phyloP scores from a whole-genome alignment of 1,140 invertebrate species.

The Ostrea denselamellosa region DNA sequence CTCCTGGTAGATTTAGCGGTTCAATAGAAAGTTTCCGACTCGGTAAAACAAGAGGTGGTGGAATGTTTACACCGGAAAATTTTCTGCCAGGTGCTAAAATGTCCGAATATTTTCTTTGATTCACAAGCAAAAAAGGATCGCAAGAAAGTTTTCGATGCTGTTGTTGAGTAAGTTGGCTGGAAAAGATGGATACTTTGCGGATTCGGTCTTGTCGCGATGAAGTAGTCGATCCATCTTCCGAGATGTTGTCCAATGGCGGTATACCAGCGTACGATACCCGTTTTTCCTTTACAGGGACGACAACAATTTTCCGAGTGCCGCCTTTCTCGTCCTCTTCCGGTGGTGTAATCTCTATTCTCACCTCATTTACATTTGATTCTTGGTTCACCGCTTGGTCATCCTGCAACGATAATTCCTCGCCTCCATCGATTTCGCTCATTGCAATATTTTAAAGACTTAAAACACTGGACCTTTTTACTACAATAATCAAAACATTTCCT shows the following conservation, averaged over 20 bases:
- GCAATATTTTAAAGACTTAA: not conserved
- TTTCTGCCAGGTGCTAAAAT: conserved; percentile 35
- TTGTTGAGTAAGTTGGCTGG: not conserved
- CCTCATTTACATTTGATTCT: not conserved
- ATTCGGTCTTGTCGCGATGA: conserved; percentile 37
- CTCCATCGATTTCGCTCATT: not conserved
- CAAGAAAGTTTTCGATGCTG: conserved; percentile 14
- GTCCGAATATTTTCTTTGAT: conserved; percentile 31
- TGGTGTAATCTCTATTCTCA: conserved; percentile 4
- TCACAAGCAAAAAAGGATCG: conserved; percentile 8
- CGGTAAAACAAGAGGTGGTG: not conserved
- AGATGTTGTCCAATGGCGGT: not conserved
- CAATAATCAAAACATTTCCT: not conserved
- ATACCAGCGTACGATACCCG: not conserved
- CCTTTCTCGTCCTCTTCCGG: not conserved
- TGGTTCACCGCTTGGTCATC: not conserved
- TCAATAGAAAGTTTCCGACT: conserved; percentile 35
- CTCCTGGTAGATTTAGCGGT: conserved; percentile 7
- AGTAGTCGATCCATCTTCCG: conserved; percentile 15
- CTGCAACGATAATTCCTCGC: not conserved
- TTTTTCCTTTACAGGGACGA: not conserved
- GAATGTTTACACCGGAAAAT: not conserved
- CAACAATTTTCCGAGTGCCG: not conserved
- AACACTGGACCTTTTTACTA: not conserved
- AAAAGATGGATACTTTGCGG: conserved; percentile 55